Conservation (phyloP, 2,797 vertebrate species). For the Borostomias antarcticus region DNA sequence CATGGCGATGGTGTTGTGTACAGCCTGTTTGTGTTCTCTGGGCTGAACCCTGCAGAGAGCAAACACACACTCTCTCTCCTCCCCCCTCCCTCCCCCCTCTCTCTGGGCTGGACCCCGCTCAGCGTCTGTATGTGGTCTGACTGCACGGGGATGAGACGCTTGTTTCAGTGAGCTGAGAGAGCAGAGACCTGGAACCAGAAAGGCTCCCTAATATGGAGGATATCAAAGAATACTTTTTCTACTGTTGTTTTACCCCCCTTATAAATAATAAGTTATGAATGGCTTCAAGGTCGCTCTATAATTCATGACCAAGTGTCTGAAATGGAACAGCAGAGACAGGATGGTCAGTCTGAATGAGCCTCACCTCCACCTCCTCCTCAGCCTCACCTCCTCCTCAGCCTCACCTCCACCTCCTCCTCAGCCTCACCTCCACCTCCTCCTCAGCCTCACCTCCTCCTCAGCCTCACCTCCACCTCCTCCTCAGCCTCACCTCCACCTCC, state of each 20-base stretch:
- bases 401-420: background rate
- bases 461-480: too few species aligned
- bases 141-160: background rate
- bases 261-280: slow-evolving; percentile 76
- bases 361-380: background rate
- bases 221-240: slow-evolving; percentile 25
- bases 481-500: too few species aligned
- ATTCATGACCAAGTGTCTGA: slow-evolving; percentile 65
- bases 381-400: background rate
- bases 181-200: background rate
- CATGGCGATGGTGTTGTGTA: background rate
- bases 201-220: slow-evolving; percentile 6
- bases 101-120: background rate
- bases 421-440: too few species aligned
- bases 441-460: too few species aligned
- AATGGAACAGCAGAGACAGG: slow-evolving; percentile 53
- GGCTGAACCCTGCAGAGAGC: background rate
- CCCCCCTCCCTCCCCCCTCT: background rate
- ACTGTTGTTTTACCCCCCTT: slow-evolving; percentile 26
- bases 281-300: slow-evolving; percentile 61
- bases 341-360: slow-evolving; percentile 32
- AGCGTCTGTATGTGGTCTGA: background rate
- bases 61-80: background rate
- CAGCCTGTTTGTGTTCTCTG: background rate
- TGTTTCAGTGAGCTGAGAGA: background rate